Percentiles rank a stretch among this genome's conserved stretches.
Conservation (phyloP, 2,888 invertebrate genomes). For the Osmoderma eremita region DNA sequence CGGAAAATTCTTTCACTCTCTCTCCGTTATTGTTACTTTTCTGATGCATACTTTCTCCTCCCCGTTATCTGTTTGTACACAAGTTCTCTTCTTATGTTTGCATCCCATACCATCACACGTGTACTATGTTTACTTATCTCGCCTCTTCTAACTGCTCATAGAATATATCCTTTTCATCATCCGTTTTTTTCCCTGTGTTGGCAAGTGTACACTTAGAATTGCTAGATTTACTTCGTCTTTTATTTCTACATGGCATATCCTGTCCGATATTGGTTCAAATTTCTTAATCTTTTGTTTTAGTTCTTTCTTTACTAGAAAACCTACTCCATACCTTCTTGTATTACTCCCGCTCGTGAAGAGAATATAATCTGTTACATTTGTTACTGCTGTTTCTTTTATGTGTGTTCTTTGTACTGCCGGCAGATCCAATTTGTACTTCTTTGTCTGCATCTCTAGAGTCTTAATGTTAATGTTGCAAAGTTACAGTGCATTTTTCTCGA, state of each 20-base stretch:
- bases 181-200: background rate
- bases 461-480: too few species aligned
- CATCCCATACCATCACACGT: background rate
- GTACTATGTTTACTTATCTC: background rate
- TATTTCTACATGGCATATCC: background rate
- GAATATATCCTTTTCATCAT: background rate
- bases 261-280: background rate
- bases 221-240: background rate
- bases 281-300: background rate
- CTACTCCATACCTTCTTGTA: background rate
- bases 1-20: too few species aligned
- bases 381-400: too few species aligned
- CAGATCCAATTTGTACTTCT: background rate
- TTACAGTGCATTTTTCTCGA: too few species aligned
- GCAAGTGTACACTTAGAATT: background rate
- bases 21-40: too few species aligned
- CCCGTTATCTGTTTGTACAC: too few species aligned
- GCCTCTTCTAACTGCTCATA: too few species aligned
- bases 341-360: background rate
- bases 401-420: background rate
- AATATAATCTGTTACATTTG: too few species aligned
- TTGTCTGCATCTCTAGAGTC: background rate
- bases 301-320: background rate
- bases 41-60: too few species aligned
- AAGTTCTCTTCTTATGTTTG: background rate